Evolutionary conservation across 2,888 invertebrate species (phyloP).

Genomic region (Nomada goodeniana): DNA sequence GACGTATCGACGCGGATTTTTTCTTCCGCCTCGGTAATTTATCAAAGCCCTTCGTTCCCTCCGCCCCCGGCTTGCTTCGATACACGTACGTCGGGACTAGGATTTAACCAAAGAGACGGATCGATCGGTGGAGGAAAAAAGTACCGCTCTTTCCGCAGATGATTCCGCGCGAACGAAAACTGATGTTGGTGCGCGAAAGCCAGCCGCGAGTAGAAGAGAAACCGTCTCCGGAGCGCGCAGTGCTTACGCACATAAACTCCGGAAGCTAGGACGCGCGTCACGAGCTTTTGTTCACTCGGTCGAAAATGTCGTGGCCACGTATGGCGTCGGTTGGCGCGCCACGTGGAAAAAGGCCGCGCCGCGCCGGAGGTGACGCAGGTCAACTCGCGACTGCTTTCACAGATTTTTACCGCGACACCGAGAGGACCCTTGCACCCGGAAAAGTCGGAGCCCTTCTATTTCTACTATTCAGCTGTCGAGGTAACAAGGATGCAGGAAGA

Average conservation of each 20-base stretch:
- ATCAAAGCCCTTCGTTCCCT: conserved; percentile 78
- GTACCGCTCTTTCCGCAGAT: not conserved
- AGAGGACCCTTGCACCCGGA: not conserved
- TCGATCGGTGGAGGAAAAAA: not conserved
- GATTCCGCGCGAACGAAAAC: conserved; percentile 6
- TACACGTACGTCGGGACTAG: conserved; percentile 54
- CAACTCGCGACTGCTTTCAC: conserved; percentile 45
- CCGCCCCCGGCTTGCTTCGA: conserved; percentile 44
- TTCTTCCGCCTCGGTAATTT: conserved; percentile 79
- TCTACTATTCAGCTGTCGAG: too few species aligned
- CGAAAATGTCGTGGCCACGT: conserved; percentile 43
- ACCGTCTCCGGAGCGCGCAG: not conserved
- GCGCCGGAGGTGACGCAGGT: conserved; percentile 30
- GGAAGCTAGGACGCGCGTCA: conserved; percentile 15
- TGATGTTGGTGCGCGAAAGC: not conserved
- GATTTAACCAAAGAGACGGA: conserved; percentile 55
- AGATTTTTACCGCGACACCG: conserved; percentile 12
- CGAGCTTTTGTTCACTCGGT: conserved; percentile 43
- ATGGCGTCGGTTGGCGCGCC: conserved; percentile 47
- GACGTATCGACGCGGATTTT: conserved; percentile 83
- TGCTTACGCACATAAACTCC: conserved; percentile 27
- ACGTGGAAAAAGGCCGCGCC: conserved; percentile 40
- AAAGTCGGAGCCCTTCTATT: not conserved
- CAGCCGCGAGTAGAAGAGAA: too few species aligned
- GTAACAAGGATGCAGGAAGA: not conserved